Percentiles rank a stretch among this genome's conserved stretches.
Conservation (phyloP, 2,888 invertebrate species). For the Cerceris rybyensis region DNA sequence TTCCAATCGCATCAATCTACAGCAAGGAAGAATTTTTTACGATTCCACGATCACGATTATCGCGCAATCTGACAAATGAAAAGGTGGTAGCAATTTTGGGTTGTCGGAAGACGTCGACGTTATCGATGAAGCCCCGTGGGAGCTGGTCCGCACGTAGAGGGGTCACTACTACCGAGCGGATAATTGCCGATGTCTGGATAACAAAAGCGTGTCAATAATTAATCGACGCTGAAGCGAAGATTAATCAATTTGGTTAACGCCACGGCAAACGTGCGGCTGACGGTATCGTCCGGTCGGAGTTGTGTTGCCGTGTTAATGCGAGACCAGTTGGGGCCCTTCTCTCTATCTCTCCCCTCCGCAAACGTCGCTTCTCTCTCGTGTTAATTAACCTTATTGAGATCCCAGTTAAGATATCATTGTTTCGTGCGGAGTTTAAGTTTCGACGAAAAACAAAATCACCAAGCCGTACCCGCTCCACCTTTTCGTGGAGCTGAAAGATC, state of each 20-base stretch:
- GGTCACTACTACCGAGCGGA: slow-evolving; percentile 44
- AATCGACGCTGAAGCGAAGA: slow-evolving; percentile 72
- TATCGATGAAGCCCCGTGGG: slow-evolving; percentile 1
- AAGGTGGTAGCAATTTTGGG: slow-evolving; percentile 1
- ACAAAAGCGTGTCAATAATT: slow-evolving; percentile 79
- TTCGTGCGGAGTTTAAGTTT: slow-evolving; percentile 60
- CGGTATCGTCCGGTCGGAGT: slow-evolving; percentile 41
- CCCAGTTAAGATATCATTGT: slow-evolving; percentile 75
- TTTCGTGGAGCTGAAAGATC: slow-evolving; percentile 28
- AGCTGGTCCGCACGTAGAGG: slow-evolving; percentile 3
- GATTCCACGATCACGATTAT: slow-evolving; percentile 1
- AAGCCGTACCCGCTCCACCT: slow-evolving; percentile 36
- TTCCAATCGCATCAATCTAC: neutral
- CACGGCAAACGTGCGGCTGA: slow-evolving; percentile 44
- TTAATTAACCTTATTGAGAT: slow-evolving; percentile 79
- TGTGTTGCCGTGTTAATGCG: slow-evolving; percentile 35
- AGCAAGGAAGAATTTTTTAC: neutral
- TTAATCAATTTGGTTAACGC: slow-evolving; percentile 78
- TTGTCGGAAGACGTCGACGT: slow-evolving; percentile 9
- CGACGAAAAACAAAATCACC: slow-evolving; percentile 60
- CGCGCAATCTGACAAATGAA: slow-evolving; percentile 2
- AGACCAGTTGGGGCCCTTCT: slow-evolving; percentile 15
- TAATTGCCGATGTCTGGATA: slow-evolving; percentile 74
- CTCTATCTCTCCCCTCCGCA: slow-evolving; percentile 61
- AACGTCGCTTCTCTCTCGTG: slow-evolving; percentile 68